Conservation (phyloP, 2,797 vertebrate species). For the Lacerta viridis region DNA sequence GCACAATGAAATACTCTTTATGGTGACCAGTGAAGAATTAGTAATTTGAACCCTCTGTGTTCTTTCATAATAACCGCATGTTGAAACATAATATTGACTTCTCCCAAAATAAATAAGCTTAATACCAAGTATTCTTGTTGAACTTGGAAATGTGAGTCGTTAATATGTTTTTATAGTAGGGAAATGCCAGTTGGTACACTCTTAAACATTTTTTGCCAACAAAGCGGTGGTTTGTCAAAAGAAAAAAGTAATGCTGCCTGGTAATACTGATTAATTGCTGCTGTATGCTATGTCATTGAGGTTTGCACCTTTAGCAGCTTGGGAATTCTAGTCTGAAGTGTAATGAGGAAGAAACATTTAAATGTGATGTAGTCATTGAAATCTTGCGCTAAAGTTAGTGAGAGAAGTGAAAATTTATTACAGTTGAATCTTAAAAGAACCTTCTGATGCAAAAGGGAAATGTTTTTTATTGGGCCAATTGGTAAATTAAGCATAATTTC, state of each 20-base stretch:
- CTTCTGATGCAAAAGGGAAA: neutral
- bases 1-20: constrained; percentile 5
- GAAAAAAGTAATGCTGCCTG: neutral
- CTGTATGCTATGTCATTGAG: neutral
- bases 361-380: neutral
- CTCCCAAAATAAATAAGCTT: neutral
- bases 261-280: neutral
- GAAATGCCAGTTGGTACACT: neutral
- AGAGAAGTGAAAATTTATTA: neutral
- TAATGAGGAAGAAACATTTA: neutral
- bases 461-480: constrained; percentile 33
- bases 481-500: constrained; percentile 66
- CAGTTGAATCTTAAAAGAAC: neutral
- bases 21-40: neutral
- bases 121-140: neutral
- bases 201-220: neutral
- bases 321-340: neutral
- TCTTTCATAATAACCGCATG: neutral
- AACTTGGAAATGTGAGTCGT: neutral
- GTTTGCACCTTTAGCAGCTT: neutral
- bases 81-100: neutral
- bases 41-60: neutral
- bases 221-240: neutral
- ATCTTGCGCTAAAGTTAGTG: neutral
- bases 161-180: neutral